Conservation (phyloP, 2,113 vertebrate species). For the Limanda limanda region DNA sequence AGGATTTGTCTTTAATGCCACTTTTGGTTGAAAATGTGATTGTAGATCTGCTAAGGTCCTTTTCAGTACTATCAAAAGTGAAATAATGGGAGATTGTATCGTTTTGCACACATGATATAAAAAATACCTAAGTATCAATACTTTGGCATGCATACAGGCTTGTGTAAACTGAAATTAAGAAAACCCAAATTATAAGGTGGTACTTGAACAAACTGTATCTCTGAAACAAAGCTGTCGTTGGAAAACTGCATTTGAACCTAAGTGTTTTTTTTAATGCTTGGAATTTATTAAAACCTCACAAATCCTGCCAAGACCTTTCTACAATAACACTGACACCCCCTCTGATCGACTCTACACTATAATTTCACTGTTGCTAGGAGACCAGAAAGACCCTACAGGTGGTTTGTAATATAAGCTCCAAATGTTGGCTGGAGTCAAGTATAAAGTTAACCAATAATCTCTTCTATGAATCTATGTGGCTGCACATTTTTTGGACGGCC, state of each 20-base stretch:
- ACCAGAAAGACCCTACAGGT: slow-evolving; percentile 38
- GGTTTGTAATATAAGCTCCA: slow-evolving; percentile 23
- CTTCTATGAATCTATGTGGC: not conserved
- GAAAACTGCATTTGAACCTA: slow-evolving; percentile 5
- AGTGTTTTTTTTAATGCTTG: slow-evolving; percentile 15
- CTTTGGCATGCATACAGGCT: no score
- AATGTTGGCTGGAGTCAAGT: slow-evolving; percentile 19
- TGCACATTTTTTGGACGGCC: not conserved
- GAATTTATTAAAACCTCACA: not conserved
- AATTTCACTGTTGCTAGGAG: slow-evolving; percentile 57
- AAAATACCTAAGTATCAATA: no score
- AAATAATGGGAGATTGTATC: no score
- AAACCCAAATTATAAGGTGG: no score
- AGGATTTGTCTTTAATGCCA: no score
- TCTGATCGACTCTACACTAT: slow-evolving; percentile 5
- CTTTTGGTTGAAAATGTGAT: no score
- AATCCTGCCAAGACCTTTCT: not conserved
- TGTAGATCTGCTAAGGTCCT: no score
- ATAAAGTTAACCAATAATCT: not conserved
- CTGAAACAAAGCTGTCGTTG: not conserved
- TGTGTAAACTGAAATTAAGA: no score
- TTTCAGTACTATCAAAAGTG: no score
- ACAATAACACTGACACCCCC: not conserved
- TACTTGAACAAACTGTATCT: not conserved
- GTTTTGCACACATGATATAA: no score